Base-by-base conservation (phyloP, 2,113 vertebrate genomes). In the Hippopotamus amphibius region DNA sequence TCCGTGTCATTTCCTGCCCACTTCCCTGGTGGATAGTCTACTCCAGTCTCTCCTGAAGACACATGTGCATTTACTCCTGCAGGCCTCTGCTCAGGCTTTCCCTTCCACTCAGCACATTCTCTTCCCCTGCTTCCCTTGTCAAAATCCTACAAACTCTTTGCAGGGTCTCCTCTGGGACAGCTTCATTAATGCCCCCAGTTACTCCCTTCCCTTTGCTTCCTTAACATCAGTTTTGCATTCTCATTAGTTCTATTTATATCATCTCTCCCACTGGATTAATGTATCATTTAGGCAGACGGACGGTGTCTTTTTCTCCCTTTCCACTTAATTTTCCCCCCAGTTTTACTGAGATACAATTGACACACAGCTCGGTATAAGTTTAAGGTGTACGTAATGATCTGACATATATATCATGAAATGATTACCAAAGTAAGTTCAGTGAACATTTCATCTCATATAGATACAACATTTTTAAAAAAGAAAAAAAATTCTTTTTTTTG, bases 241-340 rank as follows among this genome's bases (percentile, higher is more conserved):
- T 66, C 19, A 66, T 66, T 68, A 85, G 22, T 69, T 77, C 17
- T 46, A 33, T 72, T 30, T 92, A 61, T 17, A 9, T 85, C 21
- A 15, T 88, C 28, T 93, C 19, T 93, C 50, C 37, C 21, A 81
- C 33, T 88, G n/a, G 26, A 85, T 79, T 74, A 93, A 83, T 33
- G 12, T 43, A 28, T 22, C 9, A 65, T 76, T 66, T 53, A 50
- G 71, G 50, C 37, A 79, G 55, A 89, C 24, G 53, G 2, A 48
- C 28, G 26, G 21, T 53, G 53, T 80, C 53, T 80, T 57, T 57
- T 76, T 71, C 24, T 26, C 10, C 53, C 77, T 57, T 80, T 57
- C 55, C 53, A 80, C n/a, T 57, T 24, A 57, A 24, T 41, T 37
- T 37, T 37, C 0, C n/a, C 30, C 19, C 22, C 53, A 80, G 77